These are phyloP conservation scores for Alviniconcha strummeri DNA, from an alignment of 2,888 invertebrate species.

Conservation along the genomic window DNA sequence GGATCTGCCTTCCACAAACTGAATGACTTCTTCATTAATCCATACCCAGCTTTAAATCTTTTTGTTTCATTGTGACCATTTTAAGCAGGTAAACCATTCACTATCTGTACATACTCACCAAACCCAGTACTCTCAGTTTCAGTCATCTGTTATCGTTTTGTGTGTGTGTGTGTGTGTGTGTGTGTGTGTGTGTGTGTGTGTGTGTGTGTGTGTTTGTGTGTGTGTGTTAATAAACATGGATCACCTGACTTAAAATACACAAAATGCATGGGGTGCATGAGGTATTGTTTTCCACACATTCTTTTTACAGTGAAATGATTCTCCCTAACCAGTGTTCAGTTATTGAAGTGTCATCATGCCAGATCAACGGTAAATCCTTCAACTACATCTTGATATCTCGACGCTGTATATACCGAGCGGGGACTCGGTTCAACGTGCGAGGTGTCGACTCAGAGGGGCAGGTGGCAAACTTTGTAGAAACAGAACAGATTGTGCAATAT, in stretches of 20 bases:
- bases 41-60: too few species aligned
- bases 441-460: constrained; percentile 92
- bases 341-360: constrained; percentile 86
- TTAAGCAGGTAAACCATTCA: too few species aligned
- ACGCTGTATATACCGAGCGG: constrained; percentile 89
- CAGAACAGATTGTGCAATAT: constrained; percentile 83
- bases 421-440: constrained; percentile 88
- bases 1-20: too few species aligned
- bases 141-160: background rate
- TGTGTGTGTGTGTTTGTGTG: background rate
- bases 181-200: background rate
- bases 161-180: background rate
- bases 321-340: constrained; percentile 65
- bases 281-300: background rate
- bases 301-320: background rate
- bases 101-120: too few species aligned
- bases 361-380: constrained; percentile 87
- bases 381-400: constrained; percentile 93
- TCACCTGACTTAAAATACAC: too few species aligned
- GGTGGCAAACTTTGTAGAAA: constrained; percentile 98
- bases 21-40: too few species aligned
- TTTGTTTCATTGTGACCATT: too few species aligned
- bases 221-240: background rate
- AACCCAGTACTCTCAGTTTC: too few species aligned
- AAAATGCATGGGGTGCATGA: too few species aligned